Evolutionary conservation across 2,113 vertebrate species (phyloP).

Genomic region (Tretioscincus oriximinensis): DNA sequence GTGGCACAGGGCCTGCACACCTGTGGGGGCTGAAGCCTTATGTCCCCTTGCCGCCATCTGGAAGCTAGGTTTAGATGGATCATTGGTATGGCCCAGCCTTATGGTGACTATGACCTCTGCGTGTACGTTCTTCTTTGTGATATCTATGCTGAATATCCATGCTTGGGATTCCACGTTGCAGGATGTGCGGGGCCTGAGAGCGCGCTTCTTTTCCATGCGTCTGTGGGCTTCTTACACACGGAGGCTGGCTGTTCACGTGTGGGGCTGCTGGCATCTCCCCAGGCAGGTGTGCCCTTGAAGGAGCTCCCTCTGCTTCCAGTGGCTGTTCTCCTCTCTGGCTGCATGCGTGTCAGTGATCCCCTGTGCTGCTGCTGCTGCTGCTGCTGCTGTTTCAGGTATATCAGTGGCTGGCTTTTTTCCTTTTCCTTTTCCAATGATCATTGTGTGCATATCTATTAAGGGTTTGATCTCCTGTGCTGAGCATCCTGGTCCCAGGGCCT

Average conservation of each 20-base stretch:
- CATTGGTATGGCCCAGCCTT: slow-evolving; percentile 4
- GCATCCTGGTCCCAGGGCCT: not conserved
- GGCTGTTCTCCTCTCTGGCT: not conserved
- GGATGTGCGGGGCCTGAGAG: not conserved
- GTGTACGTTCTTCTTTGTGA: slow-evolving; percentile 29
- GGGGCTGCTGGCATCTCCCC: not conserved
- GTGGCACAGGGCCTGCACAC: not conserved
- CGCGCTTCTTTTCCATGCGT: not conserved
- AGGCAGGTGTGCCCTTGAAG: slow-evolving; percentile 22
- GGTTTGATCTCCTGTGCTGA: not conserved
- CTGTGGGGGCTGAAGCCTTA: not conserved
- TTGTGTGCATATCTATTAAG: not conserved
- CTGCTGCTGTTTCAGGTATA: not conserved
- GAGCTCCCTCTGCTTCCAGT: not conserved
- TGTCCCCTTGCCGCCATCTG: not conserved
- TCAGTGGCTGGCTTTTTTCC: not conserved
- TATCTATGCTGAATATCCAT: not conserved
- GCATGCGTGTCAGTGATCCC: not conserved
- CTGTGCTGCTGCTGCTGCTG: not conserved
- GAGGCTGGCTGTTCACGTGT: slow-evolving; percentile 9
- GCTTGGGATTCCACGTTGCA: not conserved
- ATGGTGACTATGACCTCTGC: slow-evolving; percentile 25
- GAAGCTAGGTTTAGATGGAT: slow-evolving; percentile 12
- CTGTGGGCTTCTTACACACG: not conserved
- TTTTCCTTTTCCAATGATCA: not conserved